These are phyloP conservation scores for Limnephilus rhombicus DNA, from an alignment of 2,888 invertebrate genomes.

Conservation along the genomic window DNA sequence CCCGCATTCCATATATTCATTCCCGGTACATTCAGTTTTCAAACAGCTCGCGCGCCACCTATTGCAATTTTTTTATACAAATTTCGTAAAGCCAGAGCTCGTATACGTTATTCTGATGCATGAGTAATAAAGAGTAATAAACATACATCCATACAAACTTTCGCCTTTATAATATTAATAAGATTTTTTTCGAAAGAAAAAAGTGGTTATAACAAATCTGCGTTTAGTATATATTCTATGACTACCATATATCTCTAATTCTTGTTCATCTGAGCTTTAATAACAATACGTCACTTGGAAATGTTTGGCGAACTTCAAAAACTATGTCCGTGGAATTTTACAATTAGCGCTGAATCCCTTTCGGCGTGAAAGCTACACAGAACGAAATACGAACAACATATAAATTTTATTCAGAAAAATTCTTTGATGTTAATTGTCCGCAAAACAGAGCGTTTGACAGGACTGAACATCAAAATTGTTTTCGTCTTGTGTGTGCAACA, in stretches of 20 bases:
- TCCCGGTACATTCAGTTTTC: too few relatives aligned
- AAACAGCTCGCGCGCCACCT: too few relatives aligned
- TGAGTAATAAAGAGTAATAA: too few relatives aligned
- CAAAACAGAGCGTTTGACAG: background rate
- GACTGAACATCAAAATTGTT: background rate
- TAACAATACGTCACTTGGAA: background rate
- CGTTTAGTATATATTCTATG: background rate
- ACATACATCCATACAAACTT: too few relatives aligned
- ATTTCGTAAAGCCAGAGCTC: too few relatives aligned
- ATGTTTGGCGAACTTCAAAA: constrained; percentile 7
- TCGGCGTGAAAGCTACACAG: background rate
- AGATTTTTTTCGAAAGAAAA: background rate
- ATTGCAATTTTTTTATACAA: too few relatives aligned
- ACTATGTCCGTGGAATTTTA: background rate
- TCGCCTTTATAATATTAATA: too few relatives aligned
- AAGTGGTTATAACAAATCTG: background rate
- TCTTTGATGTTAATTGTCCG: constrained; percentile 3
- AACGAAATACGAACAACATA: background rate
- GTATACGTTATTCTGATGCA: too few relatives aligned
- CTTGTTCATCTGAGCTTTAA: background rate
- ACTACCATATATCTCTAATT: background rate
- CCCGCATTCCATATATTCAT: too few relatives aligned
- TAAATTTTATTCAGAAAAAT: background rate
- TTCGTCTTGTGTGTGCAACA: background rate
- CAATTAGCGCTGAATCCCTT: background rate